A percentile compares a stretch with the other conserved stretches of the same genome.
Conservation (phyloP, 2,797 vertebrate genomes). For the Xenops minutus region DNA sequence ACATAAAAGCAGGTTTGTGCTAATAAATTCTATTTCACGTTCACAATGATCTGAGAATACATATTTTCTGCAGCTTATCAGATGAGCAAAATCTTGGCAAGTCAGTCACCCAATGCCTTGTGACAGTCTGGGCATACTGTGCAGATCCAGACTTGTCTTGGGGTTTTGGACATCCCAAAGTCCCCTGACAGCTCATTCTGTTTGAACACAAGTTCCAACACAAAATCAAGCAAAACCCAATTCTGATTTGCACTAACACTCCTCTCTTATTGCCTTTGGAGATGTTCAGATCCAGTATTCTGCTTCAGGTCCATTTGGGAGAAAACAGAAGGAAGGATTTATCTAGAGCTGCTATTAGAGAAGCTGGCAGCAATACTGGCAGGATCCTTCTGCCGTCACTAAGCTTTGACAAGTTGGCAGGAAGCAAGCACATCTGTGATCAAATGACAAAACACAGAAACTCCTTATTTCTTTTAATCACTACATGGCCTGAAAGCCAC, state of each 20-base stretch:
- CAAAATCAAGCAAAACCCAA: background rate
- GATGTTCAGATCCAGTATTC: background rate
- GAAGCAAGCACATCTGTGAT: background rate
- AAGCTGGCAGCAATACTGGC: background rate
- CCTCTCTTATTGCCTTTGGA: background rate
- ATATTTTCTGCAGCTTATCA: background rate
- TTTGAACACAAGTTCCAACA: background rate
- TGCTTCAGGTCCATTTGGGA: background rate
- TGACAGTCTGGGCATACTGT: background rate
- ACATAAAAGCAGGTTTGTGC: background rate
- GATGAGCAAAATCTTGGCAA: background rate
- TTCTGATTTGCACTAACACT: background rate
- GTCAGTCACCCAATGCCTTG: background rate
- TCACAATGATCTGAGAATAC: background rate
- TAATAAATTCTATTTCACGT: background rate
- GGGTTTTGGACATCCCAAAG: background rate
- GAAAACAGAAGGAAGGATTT: conserved; percentile 7
- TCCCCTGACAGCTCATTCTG: background rate
- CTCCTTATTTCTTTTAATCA: background rate
- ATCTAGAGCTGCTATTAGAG: background rate
- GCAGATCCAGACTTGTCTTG: background rate
- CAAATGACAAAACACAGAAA: conserved; percentile 12
- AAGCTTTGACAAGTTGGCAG: conserved; percentile 21
- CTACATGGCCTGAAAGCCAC: background rate
- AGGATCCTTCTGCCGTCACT: background rate